Evolutionary conservation across 2,888 invertebrate genomes (phyloP).

Genomic region (Chrysolina oricalcia): DNA sequence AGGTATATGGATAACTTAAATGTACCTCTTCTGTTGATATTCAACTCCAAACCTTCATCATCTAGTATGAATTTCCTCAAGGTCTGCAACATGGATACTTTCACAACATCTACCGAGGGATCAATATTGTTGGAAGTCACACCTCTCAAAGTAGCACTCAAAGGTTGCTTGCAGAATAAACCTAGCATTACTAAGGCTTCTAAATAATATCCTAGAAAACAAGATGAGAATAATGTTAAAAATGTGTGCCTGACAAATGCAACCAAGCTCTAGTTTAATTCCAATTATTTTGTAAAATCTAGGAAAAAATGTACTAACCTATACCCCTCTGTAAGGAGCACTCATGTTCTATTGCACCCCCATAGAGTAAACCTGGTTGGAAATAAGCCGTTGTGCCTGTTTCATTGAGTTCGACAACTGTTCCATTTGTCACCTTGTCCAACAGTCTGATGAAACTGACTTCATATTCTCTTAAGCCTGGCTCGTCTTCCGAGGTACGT

Average conservation of each 20-base stretch:
- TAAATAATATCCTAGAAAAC: constrained; percentile 86
- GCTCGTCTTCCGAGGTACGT: constrained; percentile 85
- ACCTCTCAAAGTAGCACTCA: constrained; percentile 89
- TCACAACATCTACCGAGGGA: constrained; percentile 89
- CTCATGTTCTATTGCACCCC: constrained; percentile 91
- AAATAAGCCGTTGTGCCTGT: constrained; percentile 93
- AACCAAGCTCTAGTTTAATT: neutral
- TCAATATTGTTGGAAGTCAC: constrained; percentile 90
- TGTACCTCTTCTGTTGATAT: constrained; percentile 83
- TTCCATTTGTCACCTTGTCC: constrained; percentile 96
- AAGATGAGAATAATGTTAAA: neutral
- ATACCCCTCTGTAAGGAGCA: constrained; percentile 88
- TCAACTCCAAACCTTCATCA: constrained; percentile 91
- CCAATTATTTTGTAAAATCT: neutral
- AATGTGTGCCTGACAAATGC: too few species aligned
- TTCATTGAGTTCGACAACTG: constrained; percentile 90
- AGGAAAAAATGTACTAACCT: constrained; percentile 70
- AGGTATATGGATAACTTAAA: neutral
- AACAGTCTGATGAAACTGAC: constrained; percentile 90
- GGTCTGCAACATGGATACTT: constrained; percentile 84
- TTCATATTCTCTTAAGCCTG: constrained; percentile 92
- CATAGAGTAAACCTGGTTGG: constrained; percentile 92
- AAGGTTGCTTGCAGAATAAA: constrained; percentile 94
- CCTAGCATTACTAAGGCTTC: constrained; percentile 92
- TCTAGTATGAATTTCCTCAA: constrained; percentile 89